These are phyloP conservation scores for Sphenodon punctatus DNA, from an alignment of 2,797 vertebrate species.

Conservation along the genomic window DNA sequence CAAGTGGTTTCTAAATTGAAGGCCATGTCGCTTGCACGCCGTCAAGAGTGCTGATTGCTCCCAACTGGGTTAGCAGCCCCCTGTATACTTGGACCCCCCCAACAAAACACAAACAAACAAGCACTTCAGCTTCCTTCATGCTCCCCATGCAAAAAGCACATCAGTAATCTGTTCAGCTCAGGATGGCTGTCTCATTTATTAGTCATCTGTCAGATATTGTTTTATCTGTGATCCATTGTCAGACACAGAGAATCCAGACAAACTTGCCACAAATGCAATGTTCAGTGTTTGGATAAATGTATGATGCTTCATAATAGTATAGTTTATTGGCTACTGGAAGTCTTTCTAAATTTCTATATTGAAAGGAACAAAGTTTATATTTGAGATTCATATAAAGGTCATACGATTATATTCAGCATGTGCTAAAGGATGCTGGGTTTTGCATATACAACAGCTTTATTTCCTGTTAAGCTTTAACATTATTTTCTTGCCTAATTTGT, in stretches of 20 bases:
- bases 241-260: conserved; percentile 2
- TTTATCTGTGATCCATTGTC: neutral
- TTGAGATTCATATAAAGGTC: conserved; percentile 6
- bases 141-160: neutral
- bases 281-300: conserved; percentile 7
- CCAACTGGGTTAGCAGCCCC: no score
- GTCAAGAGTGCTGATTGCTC: no score
- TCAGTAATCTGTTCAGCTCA: neutral
- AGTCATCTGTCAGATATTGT: conserved; percentile 19
- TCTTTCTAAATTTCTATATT: neutral
- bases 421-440: neutral
- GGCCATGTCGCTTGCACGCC: no score
- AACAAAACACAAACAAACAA: neutral
- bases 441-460: conserved; percentile 43
- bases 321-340: conserved; percentile 6
- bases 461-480: conserved; percentile 35
- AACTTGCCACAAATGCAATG: conserved; percentile 24
- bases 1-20: no score
- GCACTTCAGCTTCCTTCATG: neutral
- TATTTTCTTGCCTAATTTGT: conserved; percentile 59
- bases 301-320: neutral
- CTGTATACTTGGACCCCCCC: no score
- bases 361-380: conserved; percentile 3
- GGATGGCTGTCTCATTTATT: neutral
- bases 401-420: neutral